Conservation (phyloP, 2,888 invertebrate genomes). For the Andrena praecox region DNA sequence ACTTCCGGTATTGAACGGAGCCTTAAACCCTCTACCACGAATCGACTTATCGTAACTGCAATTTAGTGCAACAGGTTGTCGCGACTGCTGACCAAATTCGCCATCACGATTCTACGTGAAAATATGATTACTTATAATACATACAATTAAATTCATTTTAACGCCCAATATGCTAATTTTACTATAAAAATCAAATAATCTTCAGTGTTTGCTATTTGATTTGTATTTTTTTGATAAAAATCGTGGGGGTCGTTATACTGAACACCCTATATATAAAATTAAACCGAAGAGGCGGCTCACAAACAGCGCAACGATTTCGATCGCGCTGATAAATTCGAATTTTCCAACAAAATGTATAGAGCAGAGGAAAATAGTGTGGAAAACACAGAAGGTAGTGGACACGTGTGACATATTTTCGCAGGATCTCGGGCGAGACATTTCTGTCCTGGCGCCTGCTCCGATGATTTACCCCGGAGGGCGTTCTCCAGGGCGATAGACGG, state of each 20-base stretch:
- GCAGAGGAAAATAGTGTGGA: neutral
- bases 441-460: constrained; percentile 78
- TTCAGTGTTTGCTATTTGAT: too few relatives aligned
- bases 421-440: constrained; percentile 74
- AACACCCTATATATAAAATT: too few relatives aligned
- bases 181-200: too few relatives aligned
- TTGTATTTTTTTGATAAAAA: too few relatives aligned
- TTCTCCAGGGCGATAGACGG: constrained; percentile 49
- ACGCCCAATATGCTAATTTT: too few relatives aligned
- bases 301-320: too few relatives aligned
- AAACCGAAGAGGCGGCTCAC: too few relatives aligned
- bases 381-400: constrained; percentile 49
- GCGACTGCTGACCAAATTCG: neutral
- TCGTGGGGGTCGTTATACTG: too few relatives aligned
- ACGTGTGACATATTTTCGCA: constrained; percentile 82
- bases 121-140: too few relatives aligned
- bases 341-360: neutral
- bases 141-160: too few relatives aligned
- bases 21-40: constrained; percentile 27
- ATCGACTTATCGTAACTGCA: constrained; percentile 34
- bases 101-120: neutral
- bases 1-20: constrained; percentile 54
- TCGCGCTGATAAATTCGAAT: too few relatives aligned
- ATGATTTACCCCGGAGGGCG: constrained; percentile 78
- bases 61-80: constrained; percentile 32